These are phyloP conservation scores for Galerucella calmariensis DNA, from an alignment of 2,888 invertebrate genomes.

Conservation along the genomic window DNA sequence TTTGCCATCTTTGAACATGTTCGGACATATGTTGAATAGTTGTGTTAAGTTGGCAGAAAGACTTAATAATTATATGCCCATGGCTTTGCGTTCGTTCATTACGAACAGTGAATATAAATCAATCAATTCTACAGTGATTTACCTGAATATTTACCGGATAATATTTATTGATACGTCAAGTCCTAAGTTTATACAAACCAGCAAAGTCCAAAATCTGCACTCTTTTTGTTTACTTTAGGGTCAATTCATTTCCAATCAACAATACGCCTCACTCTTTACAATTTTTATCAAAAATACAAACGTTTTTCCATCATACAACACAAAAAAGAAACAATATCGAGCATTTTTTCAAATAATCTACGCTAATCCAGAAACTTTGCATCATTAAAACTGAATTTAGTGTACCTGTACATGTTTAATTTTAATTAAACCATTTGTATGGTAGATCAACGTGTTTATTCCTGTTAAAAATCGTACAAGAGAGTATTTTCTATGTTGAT, in stretches of 20 bases:
- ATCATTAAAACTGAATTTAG: too few relatives aligned
- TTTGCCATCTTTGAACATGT: constrained; percentile 57
- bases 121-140: constrained; percentile 64
- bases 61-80: constrained; percentile 58
- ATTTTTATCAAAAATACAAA: constrained; percentile 3
- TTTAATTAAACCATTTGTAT: too few relatives aligned
- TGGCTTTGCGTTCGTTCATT: constrained; percentile 60
- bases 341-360: too few relatives aligned
- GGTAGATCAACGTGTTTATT: neutral
- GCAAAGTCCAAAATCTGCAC: constrained; percentile 66
- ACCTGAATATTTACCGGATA: constrained; percentile 62
- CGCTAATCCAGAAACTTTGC: too few relatives aligned
- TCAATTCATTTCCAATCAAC: constrained; percentile 2
- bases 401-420: too few relatives aligned
- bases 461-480: neutral
- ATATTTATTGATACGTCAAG: constrained; percentile 62
- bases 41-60: constrained; percentile 63
- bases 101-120: constrained; percentile 63
- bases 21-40: constrained; percentile 57
- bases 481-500: neutral
- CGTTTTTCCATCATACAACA: neutral
- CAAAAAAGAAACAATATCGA: neutral
- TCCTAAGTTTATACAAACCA: constrained; percentile 62
- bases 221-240: constrained; percentile 53
- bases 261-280: neutral